Percentiles rank a stretch among this genome's conserved stretches.
Evolutionary conservation across 2,888 invertebrate species (phyloP).

Genomic region (Metallyticus violacea): DNA sequence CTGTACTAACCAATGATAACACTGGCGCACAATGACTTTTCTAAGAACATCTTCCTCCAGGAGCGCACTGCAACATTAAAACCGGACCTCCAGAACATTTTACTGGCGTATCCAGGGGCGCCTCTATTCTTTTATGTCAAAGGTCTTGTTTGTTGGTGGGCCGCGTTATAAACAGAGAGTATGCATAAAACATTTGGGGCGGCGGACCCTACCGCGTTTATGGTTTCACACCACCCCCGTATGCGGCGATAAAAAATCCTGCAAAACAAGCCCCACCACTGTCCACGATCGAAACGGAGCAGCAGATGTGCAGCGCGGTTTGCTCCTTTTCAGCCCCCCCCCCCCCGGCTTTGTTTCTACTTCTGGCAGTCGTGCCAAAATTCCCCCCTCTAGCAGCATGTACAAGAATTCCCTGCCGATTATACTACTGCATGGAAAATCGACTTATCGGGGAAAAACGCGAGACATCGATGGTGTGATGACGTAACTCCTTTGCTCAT

Average conservation of each 20-base stretch:
- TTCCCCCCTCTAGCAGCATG: neutral
- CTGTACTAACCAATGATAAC: too few species aligned
- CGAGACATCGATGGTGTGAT: too few species aligned
- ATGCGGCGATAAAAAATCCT: neutral
- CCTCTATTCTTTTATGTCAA: neutral
- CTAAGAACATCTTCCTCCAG: too few species aligned
- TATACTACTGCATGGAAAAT: neutral
- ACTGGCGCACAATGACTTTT: too few species aligned
- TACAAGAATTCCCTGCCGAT: neutral
- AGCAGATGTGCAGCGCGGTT: neutral
- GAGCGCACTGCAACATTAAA: neutral
- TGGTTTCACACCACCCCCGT: neutral
- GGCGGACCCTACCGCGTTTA: neutral
- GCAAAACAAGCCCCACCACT: neutral
- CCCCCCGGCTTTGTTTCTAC: neutral
- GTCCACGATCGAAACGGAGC: neutral
- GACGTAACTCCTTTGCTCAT: too few species aligned
- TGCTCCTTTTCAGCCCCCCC: neutral
- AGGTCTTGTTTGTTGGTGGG: neutral
- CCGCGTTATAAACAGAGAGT: neutral
- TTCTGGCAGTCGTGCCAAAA: too few species aligned
- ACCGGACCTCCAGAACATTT: neutral
- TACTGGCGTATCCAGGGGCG: neutral
- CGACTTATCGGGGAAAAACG: too few species aligned
- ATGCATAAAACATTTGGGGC: neutral